A percentile compares a stretch with the other conserved stretches of the same genome.
phyloP scores from a whole-genome alignment of 2,888 invertebrate genomes.

The Morpho deidamia region DNA sequence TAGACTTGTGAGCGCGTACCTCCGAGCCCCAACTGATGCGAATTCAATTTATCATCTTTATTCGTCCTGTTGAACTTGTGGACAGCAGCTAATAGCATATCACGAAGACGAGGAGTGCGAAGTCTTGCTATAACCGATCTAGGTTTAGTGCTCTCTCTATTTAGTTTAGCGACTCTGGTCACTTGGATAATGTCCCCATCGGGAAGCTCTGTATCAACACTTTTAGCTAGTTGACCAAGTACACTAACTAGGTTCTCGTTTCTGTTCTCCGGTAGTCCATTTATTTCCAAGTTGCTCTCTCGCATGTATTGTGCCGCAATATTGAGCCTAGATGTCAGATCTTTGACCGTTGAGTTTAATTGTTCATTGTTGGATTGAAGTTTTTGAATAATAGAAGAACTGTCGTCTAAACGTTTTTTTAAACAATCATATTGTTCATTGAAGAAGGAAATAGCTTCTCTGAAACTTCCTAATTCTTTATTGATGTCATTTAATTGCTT shows the following conservation, averaged over 20 bases:
- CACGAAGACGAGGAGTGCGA: conserved; percentile 14
- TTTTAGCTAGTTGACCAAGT: background rate
- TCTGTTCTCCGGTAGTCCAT: no score
- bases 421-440: conserved; percentile 9
- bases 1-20: conserved; percentile 18
- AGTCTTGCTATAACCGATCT: conserved; percentile 19
- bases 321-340: conserved; percentile 8
- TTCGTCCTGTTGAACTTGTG: conserved; percentile 18
- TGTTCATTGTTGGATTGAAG: conserved; percentile 12
- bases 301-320: background rate
- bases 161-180: conserved; percentile 23
- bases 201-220: no score
- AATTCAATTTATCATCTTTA: conserved; percentile 14
- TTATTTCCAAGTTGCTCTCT: background rate
- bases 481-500: conserved; percentile 3
- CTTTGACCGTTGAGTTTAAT: background rate
- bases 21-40: conserved; percentile 21
- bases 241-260: background rate
- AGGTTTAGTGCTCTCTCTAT: conserved; percentile 15
- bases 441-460: conserved; percentile 6
- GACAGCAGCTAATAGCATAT: conserved; percentile 16
- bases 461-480: conserved; percentile 5
- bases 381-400: background rate
- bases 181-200: conserved; percentile 11
- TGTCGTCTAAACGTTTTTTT: conserved; percentile 1